A percentile compares a stretch with the other conserved stretches of the same genome.
These are phyloP conservation scores for Coregonus ussuriensis DNA, from an alignment of 2,797 vertebrate genomes.

Conservation along the genomic window DNA sequence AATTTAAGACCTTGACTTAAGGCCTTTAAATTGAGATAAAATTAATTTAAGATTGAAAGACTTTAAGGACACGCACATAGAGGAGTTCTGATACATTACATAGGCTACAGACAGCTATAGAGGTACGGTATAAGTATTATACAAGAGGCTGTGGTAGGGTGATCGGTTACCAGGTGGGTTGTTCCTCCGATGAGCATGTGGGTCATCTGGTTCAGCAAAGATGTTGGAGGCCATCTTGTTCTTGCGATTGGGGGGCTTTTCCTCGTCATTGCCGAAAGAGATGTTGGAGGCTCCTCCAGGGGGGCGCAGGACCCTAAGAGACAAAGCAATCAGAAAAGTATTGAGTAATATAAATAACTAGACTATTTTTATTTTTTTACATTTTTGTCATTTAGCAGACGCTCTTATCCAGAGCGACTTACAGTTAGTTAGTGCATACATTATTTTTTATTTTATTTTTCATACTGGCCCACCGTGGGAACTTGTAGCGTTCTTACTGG, in stretches of 20 bases:
- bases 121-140: neutral
- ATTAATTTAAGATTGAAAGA: too few relatives aligned
- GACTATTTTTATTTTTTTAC: neutral
- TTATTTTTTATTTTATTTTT: too few relatives aligned
- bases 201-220: constrained; percentile 92
- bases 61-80: too few relatives aligned
- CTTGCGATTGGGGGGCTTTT: constrained; percentile 80
- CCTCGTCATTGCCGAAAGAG: constrained; percentile 85
- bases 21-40: too few relatives aligned
- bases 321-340: neutral
- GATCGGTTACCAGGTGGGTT: constrained; percentile 76
- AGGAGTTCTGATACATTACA: neutral
- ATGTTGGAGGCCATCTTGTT: constrained; percentile 96
- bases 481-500: neutral
- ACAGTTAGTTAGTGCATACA: too few relatives aligned
- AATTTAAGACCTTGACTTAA: too few relatives aligned
- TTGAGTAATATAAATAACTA: neutral
- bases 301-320: constrained; percentile 87
- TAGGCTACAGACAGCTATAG: neutral
- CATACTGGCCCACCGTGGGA: too few relatives aligned
- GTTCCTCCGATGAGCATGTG: constrained; percentile 81
- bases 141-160: neutral
- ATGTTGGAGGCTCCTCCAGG: constrained; percentile 95
- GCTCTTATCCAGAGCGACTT: too few relatives aligned
- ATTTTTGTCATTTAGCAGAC: too few relatives aligned